Base-by-base conservation (phyloP, 2,113 vertebrate genomes). In the Anolis sagrei region DNA sequence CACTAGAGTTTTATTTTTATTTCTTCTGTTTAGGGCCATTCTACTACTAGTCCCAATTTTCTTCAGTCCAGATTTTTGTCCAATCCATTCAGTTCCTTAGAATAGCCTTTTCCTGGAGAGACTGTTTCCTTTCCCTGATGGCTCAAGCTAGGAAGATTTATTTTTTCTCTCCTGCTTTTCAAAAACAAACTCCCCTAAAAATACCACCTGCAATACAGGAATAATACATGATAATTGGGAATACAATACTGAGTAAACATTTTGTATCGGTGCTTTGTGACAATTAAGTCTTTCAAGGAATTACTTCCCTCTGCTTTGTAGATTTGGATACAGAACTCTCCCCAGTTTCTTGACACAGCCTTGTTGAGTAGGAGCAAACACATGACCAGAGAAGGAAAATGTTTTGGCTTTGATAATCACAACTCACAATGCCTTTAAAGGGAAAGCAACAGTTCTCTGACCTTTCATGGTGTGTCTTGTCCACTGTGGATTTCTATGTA, bases 351-450 rank as follows among this genome's bases (percentile, higher is more conserved):
- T 48, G 69, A 34, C 77, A 79, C 36, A 2, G 14, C 39, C 58
- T 80, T 80, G 70, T 7, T 80, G 69, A 86, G 77, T n/a, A 64
- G 36, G 34, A 62, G 54, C 68, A 85, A 76, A 13, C 29, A 34
- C 29, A 62, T 34, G 23, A 79, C 76, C 49, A 48, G 39, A 34
- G 54, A 73, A 73, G 76, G 75, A 39, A 79, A 73, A 79, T 34
- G 29, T 16, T 72, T 48, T 61, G 25, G 39, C 77, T 74, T 49
- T 9, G 64, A 51, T 34, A 49, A 39, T 32, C 36, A 49, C 27
- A 4, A 64, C 14, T 80, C 70, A 51, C 77, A 74, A 49, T 51
- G 54, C 77, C 84, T 86, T 86, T 86, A 86, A 86, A 86, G 78
- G 84, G 39, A 86, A 86, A 86, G 29, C 5, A 49, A 8, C 25